These are phyloP conservation scores for Deilephila porcellus DNA, from an alignment of 2,888 invertebrate genomes.

Conservation along the genomic window DNA sequence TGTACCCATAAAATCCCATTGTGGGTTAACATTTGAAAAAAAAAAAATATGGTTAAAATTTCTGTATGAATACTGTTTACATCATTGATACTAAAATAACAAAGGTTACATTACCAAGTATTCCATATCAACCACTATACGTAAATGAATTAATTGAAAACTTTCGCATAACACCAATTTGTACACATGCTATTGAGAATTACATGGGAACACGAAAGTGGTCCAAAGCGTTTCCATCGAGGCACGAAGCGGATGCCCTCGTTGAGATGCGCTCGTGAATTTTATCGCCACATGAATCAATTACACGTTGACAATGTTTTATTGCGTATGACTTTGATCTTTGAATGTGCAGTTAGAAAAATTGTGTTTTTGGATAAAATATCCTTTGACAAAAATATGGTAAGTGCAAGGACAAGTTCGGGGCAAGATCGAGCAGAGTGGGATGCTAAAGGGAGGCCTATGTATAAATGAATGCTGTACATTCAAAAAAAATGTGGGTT, in stretches of 20 bases:
- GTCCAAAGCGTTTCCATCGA: constrained; percentile 1
- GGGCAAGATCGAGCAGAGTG: no score
- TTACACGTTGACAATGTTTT: not conserved
- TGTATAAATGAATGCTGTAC: no score
- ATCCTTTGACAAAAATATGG: no score
- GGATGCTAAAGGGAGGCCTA: no score
- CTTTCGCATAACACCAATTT: constrained; percentile 21
- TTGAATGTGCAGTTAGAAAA: not conserved
- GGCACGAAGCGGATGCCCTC: not conserved
- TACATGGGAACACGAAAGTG: constrained; percentile 19
- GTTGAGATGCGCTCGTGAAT: constrained; percentile 4
- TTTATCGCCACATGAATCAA: not conserved
- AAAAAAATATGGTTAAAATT: no score
- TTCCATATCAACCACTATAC: not conserved
- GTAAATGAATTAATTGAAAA: constrained; percentile 10
- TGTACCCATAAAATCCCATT: no score
- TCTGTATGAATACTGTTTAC: no score
- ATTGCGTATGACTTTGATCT: not conserved
- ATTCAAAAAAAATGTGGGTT: no score
- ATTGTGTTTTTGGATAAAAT: no score
- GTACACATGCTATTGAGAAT: constrained; percentile 4
- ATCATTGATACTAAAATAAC: no score
- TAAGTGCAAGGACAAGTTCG: no score
- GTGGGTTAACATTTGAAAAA: no score
- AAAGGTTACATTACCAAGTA: not conserved